Base-by-base conservation (phyloP, 2,888 invertebrate genomes). In the Creontiades dilutus region DNA sequence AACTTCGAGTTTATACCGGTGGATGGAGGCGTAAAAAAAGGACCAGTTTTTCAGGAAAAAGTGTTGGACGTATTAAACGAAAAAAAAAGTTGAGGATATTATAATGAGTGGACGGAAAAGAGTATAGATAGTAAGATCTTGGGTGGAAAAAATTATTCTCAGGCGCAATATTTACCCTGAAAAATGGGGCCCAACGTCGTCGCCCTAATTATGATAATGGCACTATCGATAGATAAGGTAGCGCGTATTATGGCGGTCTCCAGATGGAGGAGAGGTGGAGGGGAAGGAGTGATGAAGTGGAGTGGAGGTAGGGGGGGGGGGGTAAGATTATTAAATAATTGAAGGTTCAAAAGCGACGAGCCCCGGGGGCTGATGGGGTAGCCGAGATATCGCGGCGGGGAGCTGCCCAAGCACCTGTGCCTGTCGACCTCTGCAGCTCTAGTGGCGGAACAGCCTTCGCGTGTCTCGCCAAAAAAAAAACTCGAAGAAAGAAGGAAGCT, bases 301-400 rank as follows among this genome's bases (percentile, higher is more conserved):
- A n/a, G 78, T 16, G 16, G 46, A 0, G 78, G 9, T 46, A 3
- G 16, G 46, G 13, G 3, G 46, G 28, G 19, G 47, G 78, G 46
- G 28, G 55, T 19, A 61, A 85, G 23, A 57, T 85, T 85, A 85
- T 85, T 85, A 85, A 85, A 85, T 85, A 85, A 85, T 85, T 85
- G 85, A 61, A 37, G 85, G 85, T 85, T 85, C 46, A 47, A 61
- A 85, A 85, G 57, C 85, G 85, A 85, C 28, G 61, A 16, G 57
- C 85, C 85, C 57, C 46, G 28, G 61, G 61, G 85, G 57, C 61
- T n/a, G 61, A 57, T 57, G 55, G 85, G 85, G 27, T 61, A 61
- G 68, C n/a, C 68, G 19, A 85, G 57, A 78, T 78, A 78, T 23
- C 12, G 68, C 68, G 68, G 68, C 19, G 5, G 68, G 19, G 19